These are phyloP conservation scores for Sitta europaea DNA, from an alignment of 2,113 vertebrate species.

Conservation along the genomic window DNA sequence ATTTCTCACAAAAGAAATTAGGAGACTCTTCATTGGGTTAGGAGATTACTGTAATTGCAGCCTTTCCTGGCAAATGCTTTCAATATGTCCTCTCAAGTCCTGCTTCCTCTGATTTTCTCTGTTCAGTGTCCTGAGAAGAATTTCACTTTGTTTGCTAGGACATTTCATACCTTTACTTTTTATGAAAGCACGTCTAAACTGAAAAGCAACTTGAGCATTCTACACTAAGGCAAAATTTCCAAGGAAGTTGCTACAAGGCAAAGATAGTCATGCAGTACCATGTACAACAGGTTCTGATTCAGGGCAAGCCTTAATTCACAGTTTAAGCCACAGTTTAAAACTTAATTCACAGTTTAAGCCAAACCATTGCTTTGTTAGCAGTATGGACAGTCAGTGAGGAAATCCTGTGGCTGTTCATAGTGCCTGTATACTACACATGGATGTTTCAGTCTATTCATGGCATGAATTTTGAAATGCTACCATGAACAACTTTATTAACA, in stretches of 20 bases:
- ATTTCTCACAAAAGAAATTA: neutral
- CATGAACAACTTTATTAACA: neutral
- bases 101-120: neutral
- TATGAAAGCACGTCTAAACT: neutral
- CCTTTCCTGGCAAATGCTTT: neutral
- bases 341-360: neutral
- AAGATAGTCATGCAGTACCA: neutral
- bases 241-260: neutral
- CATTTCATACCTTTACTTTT: neutral
- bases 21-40: neutral
- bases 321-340: too few species aligned
- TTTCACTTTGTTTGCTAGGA: neutral
- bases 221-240: neutral
- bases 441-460: neutral
- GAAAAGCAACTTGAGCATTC: neutral
- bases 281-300: neutral
- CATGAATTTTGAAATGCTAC: neutral
- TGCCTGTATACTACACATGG: neutral
- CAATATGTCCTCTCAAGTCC: neutral
- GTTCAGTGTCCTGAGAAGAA: neutral
- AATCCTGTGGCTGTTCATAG: neutral
- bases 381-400: neutral
- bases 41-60: neutral
- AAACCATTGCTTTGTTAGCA: neutral
- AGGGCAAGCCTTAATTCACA: neutral